Evolutionary conservation across 2,113 vertebrate genomes (phyloP), one percentile per base, ranked within the genome.

Genomic region (Pheucticus melanocephalus): DNA sequence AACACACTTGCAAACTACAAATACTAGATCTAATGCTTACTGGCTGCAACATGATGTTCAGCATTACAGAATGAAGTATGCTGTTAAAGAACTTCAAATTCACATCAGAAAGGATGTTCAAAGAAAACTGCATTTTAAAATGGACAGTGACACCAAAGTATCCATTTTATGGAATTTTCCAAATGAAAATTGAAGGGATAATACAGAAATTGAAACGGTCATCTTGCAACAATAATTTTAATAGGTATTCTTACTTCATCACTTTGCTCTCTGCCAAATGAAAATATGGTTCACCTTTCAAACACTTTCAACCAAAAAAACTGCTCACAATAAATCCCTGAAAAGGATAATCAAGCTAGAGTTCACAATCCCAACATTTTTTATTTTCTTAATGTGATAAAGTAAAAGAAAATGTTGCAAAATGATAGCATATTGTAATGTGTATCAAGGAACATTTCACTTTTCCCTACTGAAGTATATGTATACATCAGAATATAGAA

Each of bases 341-440:
- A 82, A 96, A 96, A 96, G 56, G 86, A 87, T 87, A 96, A 95
- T 91, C 37, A 88, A 73, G 28, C 18, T 71, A 56, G 48, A 94
- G 51, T 53, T 85, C 64, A n/a, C 40, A 79, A 68, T 28, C 45
- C 18, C 63, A 92, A 42, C 40, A 59, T 92, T 95, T 81, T 61
- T 33, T 69, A 72, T 63, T 93, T 96, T 23, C 73, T 90, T 92
- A 91, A 94, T 92, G 93, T 56, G 35, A 76, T 53, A 79, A 95
- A 96, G 73, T 16, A 53, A 31, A 70, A 82, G 92, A 94, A 95
- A 94, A 45, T 86, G 42, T 82, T 95, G 59, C 48, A 91, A 96
- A 95, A 94, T 92, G 94, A 89, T 95, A 97, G 94, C 64, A 95
- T 91, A 93, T 20, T 85, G 68, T 86, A 76, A 95, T 89, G 61